phyloP scores from a whole-genome alignment of 2,113 vertebrate species.

The Scartelaos histophorus region DNA sequence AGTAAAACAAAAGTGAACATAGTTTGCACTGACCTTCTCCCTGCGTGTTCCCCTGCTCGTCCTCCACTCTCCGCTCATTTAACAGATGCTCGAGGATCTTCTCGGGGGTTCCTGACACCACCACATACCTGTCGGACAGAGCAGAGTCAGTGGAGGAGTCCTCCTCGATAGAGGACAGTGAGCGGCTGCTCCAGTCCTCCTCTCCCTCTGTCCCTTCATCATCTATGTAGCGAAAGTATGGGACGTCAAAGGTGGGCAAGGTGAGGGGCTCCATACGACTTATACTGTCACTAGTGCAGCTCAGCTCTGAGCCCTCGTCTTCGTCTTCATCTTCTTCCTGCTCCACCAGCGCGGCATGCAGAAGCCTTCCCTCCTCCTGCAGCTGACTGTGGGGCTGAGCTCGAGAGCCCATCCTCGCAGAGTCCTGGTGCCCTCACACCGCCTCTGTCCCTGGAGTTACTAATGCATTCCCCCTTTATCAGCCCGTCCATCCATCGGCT shows the following conservation, averaged over 20 bases:
- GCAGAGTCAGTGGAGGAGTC: conserved; percentile 84
- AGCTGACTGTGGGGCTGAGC: conserved; percentile 77
- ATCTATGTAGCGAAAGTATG: conserved; percentile 97
- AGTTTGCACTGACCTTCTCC: conserved; percentile 83
- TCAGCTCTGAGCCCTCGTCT: conserved; percentile 67
- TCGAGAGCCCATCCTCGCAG: conserved; percentile 83
- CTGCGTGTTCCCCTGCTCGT: conserved; percentile 65
- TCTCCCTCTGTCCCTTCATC: conserved; percentile 85
- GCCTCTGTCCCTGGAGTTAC: conserved; percentile 69
- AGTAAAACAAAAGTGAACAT: conserved; percentile 2
- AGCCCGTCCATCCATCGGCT: conserved; percentile 44
- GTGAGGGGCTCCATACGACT: conserved; percentile 75
- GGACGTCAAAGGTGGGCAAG: conserved; percentile 94
- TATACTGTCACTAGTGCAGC: conserved; percentile 54
- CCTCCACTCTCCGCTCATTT: conserved; percentile 86
- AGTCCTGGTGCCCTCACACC: conserved; percentile 54
- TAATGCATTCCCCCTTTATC: conserved; percentile 58
- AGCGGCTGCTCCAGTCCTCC: conserved; percentile 87
- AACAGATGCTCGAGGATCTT: conserved; percentile 95
- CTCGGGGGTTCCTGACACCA: conserved; percentile 91
- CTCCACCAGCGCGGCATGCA: conserved; percentile 78
- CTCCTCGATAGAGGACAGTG: conserved; percentile 90
- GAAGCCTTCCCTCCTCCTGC: conserved; percentile 77
- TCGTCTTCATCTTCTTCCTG: conserved; percentile 79
- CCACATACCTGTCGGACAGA: conserved; percentile 92